Percentiles rank a stretch among this genome's conserved stretches.
Conservation (phyloP, 2,888 invertebrate species). For the Zhuqinia jingwanae region DNA sequence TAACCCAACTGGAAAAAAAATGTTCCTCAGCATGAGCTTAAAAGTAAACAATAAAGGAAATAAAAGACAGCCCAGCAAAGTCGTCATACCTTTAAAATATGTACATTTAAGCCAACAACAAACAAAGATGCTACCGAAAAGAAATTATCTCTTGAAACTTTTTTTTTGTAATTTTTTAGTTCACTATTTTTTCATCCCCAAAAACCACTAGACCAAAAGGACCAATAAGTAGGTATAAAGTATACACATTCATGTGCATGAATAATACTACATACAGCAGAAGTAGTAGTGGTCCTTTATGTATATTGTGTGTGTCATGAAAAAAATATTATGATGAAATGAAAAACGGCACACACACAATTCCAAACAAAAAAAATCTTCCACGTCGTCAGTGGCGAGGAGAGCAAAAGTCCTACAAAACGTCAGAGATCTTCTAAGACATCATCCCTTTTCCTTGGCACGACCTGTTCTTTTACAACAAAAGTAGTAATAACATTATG, state of each 20-base stretch:
- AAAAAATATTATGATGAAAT: not conserved
- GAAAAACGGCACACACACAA: not conserved
- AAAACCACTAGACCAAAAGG: slow-evolving; percentile 17
- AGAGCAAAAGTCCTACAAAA: slow-evolving; percentile 10
- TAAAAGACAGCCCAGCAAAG: slow-evolving; percentile 34
- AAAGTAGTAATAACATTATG: slow-evolving; percentile 9
- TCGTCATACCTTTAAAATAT: slow-evolving; percentile 57
- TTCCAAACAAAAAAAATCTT: not conserved
- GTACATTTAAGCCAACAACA: slow-evolving; percentile 47
- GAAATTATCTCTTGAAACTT: slow-evolving; percentile 44
- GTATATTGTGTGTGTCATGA: not conserved
- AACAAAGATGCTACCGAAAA: slow-evolving; percentile 64
- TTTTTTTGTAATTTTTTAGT: slow-evolving; percentile 10
- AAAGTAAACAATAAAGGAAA: slow-evolving; percentile 66
- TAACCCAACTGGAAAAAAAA: slow-evolving; percentile 52
- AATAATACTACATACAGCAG: too few species aligned
- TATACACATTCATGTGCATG: too few species aligned
- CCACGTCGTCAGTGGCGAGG: not conserved
- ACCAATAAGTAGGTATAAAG: too few species aligned
- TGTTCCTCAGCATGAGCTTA: slow-evolving; percentile 68
- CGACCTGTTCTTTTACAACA: slow-evolving; percentile 41
- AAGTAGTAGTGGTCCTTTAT: slow-evolving; percentile 3
- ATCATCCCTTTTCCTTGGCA: slow-evolving; percentile 64
- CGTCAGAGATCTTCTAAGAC: slow-evolving; percentile 58
- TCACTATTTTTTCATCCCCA: not conserved